These are phyloP conservation scores for Macrotis lagotis DNA, from an alignment of 2,113 vertebrate species.

Conservation along the genomic window DNA sequence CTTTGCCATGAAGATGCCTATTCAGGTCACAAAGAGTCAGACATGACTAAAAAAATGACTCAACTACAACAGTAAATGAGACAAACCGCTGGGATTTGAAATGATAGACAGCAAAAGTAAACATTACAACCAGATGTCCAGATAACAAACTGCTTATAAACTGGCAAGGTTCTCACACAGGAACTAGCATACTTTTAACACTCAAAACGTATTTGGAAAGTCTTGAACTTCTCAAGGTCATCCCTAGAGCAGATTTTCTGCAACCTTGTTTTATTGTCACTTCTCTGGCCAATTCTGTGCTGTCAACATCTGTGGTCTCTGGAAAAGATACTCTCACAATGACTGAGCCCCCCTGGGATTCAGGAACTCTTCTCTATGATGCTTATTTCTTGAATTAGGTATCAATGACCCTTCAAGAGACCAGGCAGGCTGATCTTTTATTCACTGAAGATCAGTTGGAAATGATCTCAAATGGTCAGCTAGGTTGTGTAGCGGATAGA, in stretches of 20 bases:
- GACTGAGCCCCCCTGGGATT: not conserved
- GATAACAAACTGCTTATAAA: not conserved
- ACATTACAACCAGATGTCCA: slow-evolving; percentile 16
- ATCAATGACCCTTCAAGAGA: not conserved
- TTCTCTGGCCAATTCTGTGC: not conserved
- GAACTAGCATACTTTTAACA: not conserved
- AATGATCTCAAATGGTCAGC: not conserved
- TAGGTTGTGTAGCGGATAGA: too few relatives aligned
- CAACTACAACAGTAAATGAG: not conserved
- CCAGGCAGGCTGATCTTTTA: not conserved
- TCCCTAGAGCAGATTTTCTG: not conserved
- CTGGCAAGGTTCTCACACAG: not conserved
- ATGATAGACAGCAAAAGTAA: slow-evolving; percentile 1
- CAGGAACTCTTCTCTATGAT: not conserved
- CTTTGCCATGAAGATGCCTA: not conserved
- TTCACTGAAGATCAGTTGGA: not conserved
- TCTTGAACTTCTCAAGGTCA: not conserved
- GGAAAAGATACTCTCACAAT: not conserved
- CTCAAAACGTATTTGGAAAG: not conserved
- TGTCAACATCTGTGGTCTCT: not conserved
- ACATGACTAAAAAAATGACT: not conserved
- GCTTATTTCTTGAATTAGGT: not conserved
- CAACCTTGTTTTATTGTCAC: not conserved
- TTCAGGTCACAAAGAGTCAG: not conserved
- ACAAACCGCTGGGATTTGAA: not conserved